Base-by-base conservation (phyloP, 1,140 invertebrate genomes). In the Lycorma delicatula region DNA sequence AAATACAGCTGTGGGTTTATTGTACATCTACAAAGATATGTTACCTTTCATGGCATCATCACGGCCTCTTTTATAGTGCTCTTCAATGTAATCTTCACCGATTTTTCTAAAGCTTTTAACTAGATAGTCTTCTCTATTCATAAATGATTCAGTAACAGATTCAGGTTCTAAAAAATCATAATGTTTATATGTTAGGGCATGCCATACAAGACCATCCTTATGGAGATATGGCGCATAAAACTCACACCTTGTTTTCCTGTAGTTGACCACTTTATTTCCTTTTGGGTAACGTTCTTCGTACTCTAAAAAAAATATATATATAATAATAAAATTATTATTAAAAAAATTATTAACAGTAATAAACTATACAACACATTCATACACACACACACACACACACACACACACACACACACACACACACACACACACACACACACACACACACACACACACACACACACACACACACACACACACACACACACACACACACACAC, bases 201-300 rank as follows among this genome's bases (percentile, higher is more conserved):
- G 78, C 60, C 80, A 80, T 0, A 86, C 71, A 11, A 92, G 61
- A 2, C 86, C 87, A 69, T 91, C 84, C 1, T 71, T 73, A 62
- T 85, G 77, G 2, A 81, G 75, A 66, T 91, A 92, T 0, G 85
- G 85, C 0, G 88, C 79, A 69, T 82, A 91, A 56, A 85, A 79
- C 66, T 93, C 86, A 1, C 91, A 74, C 46, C 85, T 76, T 0
- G 81, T 78, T 64, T 86, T 83, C 67, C 89, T 90, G 65, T 87
- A 93, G 27, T 81, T 73, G 25, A 85, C 79, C 0, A 71, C 79
- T 71, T 88, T 92, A 28, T 77, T 77, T 2, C 82, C 83, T 36
- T 79, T 77, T 0, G 88, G 87, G 72, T 85, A 93, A 18, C 86
- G 77, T 64, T 78, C 79, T 56, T 87, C 80, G 60, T 79, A 88